These are phyloP conservation scores for Brachionus rotundiformis DNA, from an alignment of 1,140 invertebrate species.

Conservation along the genomic window DNA sequence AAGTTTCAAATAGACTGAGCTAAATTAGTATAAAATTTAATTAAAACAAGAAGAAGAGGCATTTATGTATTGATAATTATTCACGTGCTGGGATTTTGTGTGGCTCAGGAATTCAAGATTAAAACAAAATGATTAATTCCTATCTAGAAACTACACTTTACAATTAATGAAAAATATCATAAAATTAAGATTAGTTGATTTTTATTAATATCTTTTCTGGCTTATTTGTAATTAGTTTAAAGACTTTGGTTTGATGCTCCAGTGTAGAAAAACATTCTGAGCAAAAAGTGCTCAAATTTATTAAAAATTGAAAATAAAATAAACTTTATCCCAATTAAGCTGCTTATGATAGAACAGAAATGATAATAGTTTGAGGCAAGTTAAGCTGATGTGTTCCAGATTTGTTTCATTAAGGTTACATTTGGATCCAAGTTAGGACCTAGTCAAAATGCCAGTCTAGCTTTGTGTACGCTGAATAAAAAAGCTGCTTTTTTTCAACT, in stretches of 20 bases:
- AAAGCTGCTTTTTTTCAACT: too few species aligned
- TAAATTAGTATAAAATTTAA: conserved; percentile 15
- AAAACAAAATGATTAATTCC: conserved; percentile 43
- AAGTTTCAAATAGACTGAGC: background rate
- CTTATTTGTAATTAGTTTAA: conserved; percentile 39
- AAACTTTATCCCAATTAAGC: too few species aligned
- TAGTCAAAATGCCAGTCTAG: background rate
- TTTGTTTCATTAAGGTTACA: background rate
- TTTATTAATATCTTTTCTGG: background rate
- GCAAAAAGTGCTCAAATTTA: too few species aligned
- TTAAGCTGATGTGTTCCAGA: background rate
- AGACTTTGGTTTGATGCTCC: too few species aligned
- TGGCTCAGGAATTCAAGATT: background rate
- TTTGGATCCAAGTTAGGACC: background rate
- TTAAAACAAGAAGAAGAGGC: background rate
- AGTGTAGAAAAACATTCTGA: too few species aligned
- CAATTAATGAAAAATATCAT: conserved; percentile 20
- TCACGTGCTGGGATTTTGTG: conserved; percentile 38
- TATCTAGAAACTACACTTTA: conserved; percentile 34
- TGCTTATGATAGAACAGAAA: too few species aligned
- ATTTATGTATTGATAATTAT: background rate
- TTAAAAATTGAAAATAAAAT: too few species aligned
- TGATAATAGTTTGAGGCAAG: too few species aligned
- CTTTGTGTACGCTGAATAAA: background rate
- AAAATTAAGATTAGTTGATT: background rate